These are phyloP conservation scores for Avahi laniger DNA, from an alignment of 2,797 vertebrate genomes.

Conservation along the genomic window DNA sequence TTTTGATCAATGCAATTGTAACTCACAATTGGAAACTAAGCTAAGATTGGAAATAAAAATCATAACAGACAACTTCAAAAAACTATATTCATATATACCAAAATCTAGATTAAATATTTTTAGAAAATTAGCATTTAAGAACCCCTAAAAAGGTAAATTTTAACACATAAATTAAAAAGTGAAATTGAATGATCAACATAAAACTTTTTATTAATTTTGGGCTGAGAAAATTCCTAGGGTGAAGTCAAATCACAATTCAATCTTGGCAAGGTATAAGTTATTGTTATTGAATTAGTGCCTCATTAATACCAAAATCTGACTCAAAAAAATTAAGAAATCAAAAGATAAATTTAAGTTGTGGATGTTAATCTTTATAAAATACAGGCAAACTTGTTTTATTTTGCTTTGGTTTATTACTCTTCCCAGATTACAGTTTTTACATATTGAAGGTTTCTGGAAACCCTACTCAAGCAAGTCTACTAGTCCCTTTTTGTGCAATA, in stretches of 20 bases:
- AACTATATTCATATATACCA: background rate
- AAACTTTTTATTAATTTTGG: background rate
- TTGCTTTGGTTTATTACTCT: background rate
- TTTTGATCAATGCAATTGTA: background rate
- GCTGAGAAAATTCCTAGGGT: background rate
- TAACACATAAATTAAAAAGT: background rate
- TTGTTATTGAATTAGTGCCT: background rate
- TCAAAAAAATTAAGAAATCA: background rate
- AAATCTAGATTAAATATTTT: background rate
- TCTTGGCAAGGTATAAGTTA: background rate
- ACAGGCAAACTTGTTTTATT: background rate
- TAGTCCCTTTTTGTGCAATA: background rate
- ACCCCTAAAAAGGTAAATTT: background rate
- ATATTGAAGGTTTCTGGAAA: background rate
- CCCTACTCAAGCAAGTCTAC: background rate
- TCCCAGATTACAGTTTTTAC: background rate
- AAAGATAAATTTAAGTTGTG: background rate
- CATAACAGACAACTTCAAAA: background rate
- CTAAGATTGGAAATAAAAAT: background rate
- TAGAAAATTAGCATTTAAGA: background rate
- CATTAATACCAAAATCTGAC: background rate
- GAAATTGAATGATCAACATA: background rate
- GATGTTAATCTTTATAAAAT: background rate
- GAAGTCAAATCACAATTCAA: background rate
- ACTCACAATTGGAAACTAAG: background rate